A percentile compares a stretch with the other conserved stretches of the same genome.
Evolutionary conservation across 2,888 invertebrate species (phyloP).

Genomic region (Napeogenes inachia): DNA sequence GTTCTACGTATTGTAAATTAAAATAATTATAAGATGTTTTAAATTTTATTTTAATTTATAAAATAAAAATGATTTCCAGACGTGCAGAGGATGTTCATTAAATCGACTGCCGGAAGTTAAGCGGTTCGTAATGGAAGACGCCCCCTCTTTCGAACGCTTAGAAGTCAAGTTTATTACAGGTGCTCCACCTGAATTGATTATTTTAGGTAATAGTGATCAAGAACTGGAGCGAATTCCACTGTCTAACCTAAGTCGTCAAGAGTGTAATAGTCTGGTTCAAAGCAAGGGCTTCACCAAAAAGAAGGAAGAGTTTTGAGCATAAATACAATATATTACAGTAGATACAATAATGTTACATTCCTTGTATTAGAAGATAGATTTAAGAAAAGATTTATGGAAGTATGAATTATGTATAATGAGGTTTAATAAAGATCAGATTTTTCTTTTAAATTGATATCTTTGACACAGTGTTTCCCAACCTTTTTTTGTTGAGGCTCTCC

Average conservation of each 20-base stretch:
- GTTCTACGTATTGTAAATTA: background rate
- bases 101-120: constrained; percentile 82
- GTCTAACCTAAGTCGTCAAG: constrained; percentile 74
- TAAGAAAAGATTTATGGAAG: too few relatives aligned
- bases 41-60: too few relatives aligned
- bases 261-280: constrained; percentile 81
- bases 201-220: constrained; percentile 74
- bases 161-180: constrained; percentile 82
- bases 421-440: background rate
- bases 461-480: too few relatives aligned
- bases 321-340: background rate
- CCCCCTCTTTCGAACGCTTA: constrained; percentile 79
- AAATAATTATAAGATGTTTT: background rate
- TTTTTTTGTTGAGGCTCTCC: too few relatives aligned
- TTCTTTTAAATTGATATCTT: background rate
- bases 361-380: too few relatives aligned
- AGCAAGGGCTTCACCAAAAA: constrained; percentile 78
- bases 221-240: constrained; percentile 81
- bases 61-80: constrained; percentile 59
- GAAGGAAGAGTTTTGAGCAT: constrained; percentile 65
- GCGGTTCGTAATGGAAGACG: constrained; percentile 81
- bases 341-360: too few relatives aligned
- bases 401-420: too few relatives aligned
- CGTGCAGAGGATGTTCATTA: constrained; percentile 82
- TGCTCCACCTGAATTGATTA: constrained; percentile 80